phyloP scores from a whole-genome alignment of 2,113 vertebrate genomes.

The Cryptomyrus ogoouensis region DNA sequence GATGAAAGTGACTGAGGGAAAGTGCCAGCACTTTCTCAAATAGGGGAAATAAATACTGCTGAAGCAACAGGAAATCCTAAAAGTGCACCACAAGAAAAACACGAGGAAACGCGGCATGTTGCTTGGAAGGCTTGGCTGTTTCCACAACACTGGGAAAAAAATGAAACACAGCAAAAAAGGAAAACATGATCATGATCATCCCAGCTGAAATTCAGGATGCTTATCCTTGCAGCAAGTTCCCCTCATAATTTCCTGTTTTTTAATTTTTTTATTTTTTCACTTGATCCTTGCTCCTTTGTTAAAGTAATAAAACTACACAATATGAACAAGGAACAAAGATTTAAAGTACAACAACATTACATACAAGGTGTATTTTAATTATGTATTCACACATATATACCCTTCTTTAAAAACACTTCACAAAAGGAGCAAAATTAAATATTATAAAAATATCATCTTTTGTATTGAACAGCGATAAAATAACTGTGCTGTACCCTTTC shows the following conservation, averaged over 20 bases:
- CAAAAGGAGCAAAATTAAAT: neutral
- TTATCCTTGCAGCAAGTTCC: slow-evolving; percentile 15
- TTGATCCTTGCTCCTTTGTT: neutral
- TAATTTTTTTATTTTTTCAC: too few relatives aligned
- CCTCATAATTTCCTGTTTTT: slow-evolving; percentile 37
- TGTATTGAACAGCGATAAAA: neutral
- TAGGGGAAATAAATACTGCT: slow-evolving; percentile 4
- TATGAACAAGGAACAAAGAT: neutral
- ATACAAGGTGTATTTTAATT: neutral
- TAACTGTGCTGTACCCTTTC: neutral
- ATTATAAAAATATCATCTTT: neutral
- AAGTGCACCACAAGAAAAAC: slow-evolving; percentile 50
- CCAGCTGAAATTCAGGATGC: neutral
- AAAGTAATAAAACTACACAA: neutral
- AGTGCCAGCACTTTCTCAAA: neutral
- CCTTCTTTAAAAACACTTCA: neutral
- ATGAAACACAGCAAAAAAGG: slow-evolving; percentile 20
- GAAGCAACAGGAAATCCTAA: slow-evolving; percentile 48
- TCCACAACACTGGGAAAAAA: slow-evolving; percentile 28
- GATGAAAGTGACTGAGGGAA: slow-evolving; percentile 11
- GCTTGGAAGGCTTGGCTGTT: slow-evolving; percentile 24
- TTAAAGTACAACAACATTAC: neutral
- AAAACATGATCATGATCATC: neutral
- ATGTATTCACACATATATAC: neutral
- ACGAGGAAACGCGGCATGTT: slow-evolving; percentile 45